These are phyloP conservation scores for Gallinago solitaria DNA, from an alignment of 2,797 vertebrate genomes.

Conservation along the genomic window DNA sequence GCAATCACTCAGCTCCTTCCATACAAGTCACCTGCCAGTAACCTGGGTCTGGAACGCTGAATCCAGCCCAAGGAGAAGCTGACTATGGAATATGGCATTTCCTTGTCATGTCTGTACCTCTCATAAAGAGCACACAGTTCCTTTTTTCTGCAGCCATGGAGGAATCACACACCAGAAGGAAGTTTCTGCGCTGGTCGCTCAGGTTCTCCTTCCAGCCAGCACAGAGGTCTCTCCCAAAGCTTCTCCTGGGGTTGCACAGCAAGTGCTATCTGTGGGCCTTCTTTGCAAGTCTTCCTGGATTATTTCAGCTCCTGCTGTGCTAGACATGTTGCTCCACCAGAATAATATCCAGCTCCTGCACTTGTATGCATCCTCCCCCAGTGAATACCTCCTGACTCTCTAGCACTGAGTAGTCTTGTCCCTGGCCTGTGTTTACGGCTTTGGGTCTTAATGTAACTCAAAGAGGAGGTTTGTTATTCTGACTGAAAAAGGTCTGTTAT, in stretches of 20 bases:
- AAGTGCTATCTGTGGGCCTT: background rate
- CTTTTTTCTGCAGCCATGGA: background rate
- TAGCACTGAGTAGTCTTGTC: background rate
- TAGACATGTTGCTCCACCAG: background rate
- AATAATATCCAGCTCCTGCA: background rate
- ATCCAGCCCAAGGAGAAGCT: background rate
- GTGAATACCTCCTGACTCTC: background rate
- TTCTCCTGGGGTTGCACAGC: background rate
- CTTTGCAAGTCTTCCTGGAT: background rate
- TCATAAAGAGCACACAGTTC: background rate
- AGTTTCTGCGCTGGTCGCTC: background rate
- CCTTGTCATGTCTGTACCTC: background rate
- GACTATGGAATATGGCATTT: background rate
- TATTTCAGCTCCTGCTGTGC: background rate
- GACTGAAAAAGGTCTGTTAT: background rate
- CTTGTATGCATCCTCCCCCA: background rate
- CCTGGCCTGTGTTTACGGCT: background rate
- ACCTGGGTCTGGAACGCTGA: background rate
- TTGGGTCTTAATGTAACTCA: background rate
- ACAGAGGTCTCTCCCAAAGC: background rate
- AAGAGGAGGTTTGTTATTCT: background rate
- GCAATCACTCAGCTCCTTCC: background rate
- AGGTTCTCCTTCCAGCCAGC: background rate
- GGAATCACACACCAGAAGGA: background rate
- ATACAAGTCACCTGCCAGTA: background rate